These are phyloP conservation scores for Ophion costatus DNA, from an alignment of 2,888 invertebrate species.

Conservation along the genomic window DNA sequence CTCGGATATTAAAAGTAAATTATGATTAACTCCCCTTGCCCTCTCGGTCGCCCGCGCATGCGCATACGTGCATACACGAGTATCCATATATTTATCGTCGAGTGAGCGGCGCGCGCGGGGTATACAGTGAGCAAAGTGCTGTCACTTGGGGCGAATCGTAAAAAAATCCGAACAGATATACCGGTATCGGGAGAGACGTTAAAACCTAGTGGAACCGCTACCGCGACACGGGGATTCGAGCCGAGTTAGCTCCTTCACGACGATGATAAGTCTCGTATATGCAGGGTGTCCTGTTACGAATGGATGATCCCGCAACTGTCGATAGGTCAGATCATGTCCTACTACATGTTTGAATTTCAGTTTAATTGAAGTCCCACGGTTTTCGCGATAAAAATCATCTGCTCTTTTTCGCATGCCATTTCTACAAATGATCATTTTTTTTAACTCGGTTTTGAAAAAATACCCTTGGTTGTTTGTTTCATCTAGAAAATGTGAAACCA, in stretches of 20 bases:
- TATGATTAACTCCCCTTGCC: slow-evolving; percentile 12
- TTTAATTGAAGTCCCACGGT: no score
- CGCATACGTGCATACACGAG: not conserved
- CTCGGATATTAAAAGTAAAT: slow-evolving; percentile 30
- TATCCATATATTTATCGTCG: slow-evolving; percentile 9
- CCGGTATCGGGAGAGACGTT: slow-evolving; percentile 42
- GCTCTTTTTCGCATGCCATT: no score
- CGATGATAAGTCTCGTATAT: slow-evolving; percentile 55
- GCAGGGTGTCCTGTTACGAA: no score
- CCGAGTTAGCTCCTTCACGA: slow-evolving; percentile 43
- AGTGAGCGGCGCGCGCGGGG: slow-evolving; percentile 1
- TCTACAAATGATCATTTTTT: no score
- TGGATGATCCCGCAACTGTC: no score
- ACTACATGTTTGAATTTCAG: no score
- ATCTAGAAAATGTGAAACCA: no score
- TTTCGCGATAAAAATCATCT: no score
- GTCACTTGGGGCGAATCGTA: slow-evolving; percentile 48
- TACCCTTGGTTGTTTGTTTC: no score
- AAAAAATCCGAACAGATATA: slow-evolving; percentile 49
- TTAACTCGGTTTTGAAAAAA: no score
- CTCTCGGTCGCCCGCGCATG: no score
- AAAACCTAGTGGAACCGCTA: slow-evolving; percentile 42
- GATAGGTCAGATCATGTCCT: no score
- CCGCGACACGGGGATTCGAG: slow-evolving; percentile 31
- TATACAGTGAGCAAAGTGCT: slow-evolving; percentile 34